Conservation (phyloP, 2,797 vertebrate species). For the Periparus ater region DNA sequence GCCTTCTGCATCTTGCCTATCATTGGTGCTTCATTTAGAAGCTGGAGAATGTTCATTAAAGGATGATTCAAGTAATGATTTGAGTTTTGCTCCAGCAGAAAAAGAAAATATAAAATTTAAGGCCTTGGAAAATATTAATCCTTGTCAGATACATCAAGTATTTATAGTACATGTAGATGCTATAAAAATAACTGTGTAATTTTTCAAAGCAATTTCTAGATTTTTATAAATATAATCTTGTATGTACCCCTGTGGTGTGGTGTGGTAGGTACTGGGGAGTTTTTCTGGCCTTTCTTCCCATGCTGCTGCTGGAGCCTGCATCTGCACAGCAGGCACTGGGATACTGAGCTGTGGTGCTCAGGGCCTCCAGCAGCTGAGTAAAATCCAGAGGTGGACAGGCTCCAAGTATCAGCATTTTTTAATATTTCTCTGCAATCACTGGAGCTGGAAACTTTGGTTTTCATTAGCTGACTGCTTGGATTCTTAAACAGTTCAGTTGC, state of each 20-base stretch:
- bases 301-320: background rate
- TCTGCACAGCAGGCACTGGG: background rate
- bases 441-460: background rate
- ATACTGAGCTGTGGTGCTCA: background rate
- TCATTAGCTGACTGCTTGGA: background rate
- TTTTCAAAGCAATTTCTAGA: background rate
- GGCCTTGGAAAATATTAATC: background rate
- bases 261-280: rapidly evolving
- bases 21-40: background rate
- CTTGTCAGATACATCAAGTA: background rate
- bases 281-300: background rate
- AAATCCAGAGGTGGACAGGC: background rate
- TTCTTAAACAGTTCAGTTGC: background rate
- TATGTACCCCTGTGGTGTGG: background rate
- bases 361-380: background rate
- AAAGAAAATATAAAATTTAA: background rate
- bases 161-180: background rate
- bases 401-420: background rate
- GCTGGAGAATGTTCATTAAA: background rate
- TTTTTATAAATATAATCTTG: background rate
- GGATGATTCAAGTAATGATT: background rate
- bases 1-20: background rate
- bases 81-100: background rate
- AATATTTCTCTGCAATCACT: background rate
- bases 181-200: background rate